Evolutionary conservation across 2,113 vertebrate species (phyloP).

Genomic region (Anser cygnoides): DNA sequence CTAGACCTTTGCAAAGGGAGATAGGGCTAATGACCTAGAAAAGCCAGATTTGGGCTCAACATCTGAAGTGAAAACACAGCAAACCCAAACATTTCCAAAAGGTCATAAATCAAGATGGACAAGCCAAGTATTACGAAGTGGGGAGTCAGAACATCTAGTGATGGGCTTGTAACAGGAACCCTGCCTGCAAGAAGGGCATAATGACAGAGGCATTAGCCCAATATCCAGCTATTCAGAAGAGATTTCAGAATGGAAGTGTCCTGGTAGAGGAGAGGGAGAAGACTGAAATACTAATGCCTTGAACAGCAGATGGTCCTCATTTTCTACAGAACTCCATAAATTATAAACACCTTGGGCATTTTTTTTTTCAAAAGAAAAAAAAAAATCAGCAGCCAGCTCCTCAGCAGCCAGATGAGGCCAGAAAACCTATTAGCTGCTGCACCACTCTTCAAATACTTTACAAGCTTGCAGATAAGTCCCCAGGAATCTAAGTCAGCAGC

Average conservation of each 20-base stretch:
- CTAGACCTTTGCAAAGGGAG: neutral
- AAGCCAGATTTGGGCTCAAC: neutral
- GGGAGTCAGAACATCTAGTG: neutral
- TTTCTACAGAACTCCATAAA: conserved; percentile 61
- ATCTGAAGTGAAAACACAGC: neutral
- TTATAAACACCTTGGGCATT: conserved; percentile 62
- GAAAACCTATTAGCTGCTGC: neutral
- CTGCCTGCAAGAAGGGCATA: neutral
- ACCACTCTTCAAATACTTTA: conserved; percentile 24
- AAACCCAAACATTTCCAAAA: neutral
- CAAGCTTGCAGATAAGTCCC: neutral
- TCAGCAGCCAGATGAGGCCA: conserved; percentile 31
- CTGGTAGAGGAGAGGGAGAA: conserved; percentile 37
- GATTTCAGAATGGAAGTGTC: conserved; percentile 63
- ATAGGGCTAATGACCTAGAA: neutral
- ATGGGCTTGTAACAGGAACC: neutral
- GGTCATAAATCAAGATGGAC: neutral
- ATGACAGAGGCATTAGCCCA: conserved; percentile 11
- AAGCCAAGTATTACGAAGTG: neutral
- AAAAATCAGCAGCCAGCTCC: conserved; percentile 19
- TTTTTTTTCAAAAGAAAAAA: neutral
- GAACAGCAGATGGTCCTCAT: conserved; percentile 69
- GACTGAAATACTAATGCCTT: conserved; percentile 58
- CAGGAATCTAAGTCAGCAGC: conserved; percentile 25
- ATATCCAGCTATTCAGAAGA: conserved; percentile 55